Evolutionary conservation across 2,888 invertebrate genomes (phyloP).

Genomic region (Spatulosminthurus flaviceps): DNA sequence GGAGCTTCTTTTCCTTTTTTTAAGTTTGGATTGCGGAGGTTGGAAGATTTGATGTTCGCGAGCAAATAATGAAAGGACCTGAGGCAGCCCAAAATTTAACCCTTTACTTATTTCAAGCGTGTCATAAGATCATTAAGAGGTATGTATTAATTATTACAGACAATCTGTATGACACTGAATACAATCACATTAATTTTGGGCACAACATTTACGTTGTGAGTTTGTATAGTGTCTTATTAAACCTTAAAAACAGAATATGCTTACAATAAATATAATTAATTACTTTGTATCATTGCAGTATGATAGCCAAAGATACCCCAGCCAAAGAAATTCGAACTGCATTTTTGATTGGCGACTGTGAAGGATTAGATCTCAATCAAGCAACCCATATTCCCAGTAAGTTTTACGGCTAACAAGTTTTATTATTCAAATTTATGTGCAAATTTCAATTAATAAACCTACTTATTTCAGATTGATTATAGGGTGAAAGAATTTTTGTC

Average conservation of each 20-base stretch:
- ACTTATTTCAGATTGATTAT: too few species aligned
- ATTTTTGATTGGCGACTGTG: background rate
- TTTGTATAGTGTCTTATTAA: too few species aligned
- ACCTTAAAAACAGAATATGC: too few species aligned
- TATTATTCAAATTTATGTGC: background rate
- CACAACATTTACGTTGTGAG: too few species aligned
- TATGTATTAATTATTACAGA: too few species aligned
- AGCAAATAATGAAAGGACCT: background rate
- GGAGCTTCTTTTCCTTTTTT: too few species aligned
- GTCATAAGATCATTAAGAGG: background rate
- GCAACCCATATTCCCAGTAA: background rate
- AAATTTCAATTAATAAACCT: too few species aligned
- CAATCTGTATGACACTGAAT: too few species aligned
- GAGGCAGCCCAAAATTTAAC: background rate
- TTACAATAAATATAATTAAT: background rate
- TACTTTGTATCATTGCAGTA: background rate
- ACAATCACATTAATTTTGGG: too few species aligned
- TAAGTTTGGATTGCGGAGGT: background rate
- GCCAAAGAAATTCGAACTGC: background rate
- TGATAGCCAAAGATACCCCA: background rate
- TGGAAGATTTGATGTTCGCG: background rate
- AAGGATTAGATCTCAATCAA: conserved; percentile 6
- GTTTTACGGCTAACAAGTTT: too few species aligned
- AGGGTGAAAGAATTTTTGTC: too few species aligned
- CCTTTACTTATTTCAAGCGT: background rate